Conservation (phyloP, 2,797 vertebrate species). For the Luscinia megarhynchos region DNA sequence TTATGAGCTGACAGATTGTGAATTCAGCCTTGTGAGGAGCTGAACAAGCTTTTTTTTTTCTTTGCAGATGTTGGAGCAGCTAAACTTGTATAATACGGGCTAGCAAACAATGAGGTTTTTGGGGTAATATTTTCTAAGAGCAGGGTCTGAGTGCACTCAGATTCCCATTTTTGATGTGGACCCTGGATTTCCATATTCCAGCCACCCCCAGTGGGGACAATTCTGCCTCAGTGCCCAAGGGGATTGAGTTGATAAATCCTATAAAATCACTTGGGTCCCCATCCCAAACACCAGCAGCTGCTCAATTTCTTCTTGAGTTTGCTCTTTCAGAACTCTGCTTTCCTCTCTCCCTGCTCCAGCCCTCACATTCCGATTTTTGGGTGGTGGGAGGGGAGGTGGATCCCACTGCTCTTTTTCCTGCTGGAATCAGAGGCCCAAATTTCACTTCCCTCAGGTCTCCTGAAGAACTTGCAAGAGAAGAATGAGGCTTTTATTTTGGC, state of each 20-base stretch:
- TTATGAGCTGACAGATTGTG: neutral
- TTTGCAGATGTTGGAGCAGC: neutral
- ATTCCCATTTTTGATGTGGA: neutral
- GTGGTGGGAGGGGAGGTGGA: neutral
- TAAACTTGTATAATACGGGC: fast-evolving
- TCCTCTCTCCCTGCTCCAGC: neutral
- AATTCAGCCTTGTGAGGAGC: neutral
- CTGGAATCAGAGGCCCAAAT: neutral
- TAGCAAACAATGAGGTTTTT: neutral
- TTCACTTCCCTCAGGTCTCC: neutral
- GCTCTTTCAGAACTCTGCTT: neutral
- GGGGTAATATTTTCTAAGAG: neutral
- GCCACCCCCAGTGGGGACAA: neutral
- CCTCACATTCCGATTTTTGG: neutral
- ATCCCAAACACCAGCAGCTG: neutral
- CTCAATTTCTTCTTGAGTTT: neutral
- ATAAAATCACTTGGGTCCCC: neutral
- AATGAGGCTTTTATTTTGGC: neutral
- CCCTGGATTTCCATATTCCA: neutral
- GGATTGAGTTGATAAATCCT: neutral
- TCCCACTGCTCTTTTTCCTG: neutral
- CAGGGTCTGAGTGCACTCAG: neutral
- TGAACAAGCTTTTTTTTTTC: neutral
- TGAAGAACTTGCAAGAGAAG: neutral
- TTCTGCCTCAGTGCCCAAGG: neutral